Evolutionary conservation across 1,140 invertebrate genomes (phyloP).

Genomic region (Probaryconus sp.): DNA sequence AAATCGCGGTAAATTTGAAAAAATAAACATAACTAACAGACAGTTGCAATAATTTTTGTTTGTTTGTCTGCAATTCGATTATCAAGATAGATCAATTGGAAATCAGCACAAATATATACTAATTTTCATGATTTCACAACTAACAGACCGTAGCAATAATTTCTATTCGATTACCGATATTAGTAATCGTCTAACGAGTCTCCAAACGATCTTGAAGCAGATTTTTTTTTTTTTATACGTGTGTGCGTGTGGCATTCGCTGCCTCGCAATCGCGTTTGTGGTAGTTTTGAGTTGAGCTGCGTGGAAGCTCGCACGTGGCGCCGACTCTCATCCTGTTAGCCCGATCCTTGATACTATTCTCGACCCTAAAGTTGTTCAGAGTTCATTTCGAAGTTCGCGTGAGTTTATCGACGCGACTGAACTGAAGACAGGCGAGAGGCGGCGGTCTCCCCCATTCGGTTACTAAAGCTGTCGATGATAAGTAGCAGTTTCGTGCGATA

Average conservation of each 20-base stretch:
- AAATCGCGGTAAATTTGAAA: too few relatives aligned
- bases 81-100: too few relatives aligned
- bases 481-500: conserved; percentile 56
- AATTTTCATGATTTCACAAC: too few relatives aligned
- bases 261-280: background rate
- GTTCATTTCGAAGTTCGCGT: conserved; percentile 53
- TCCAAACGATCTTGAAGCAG: too few relatives aligned
- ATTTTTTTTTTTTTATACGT: too few relatives aligned
- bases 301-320: conserved; percentile 49
- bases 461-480: conserved; percentile 55
- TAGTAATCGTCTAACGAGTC: too few relatives aligned
- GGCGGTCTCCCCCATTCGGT: conserved; percentile 5
- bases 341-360: conserved; percentile 37
- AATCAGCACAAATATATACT: too few relatives aligned
- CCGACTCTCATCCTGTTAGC: background rate
- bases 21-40: too few relatives aligned
- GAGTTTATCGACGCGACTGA: conserved; percentile 43
- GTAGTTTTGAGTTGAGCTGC: conserved; percentile 41
- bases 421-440: conserved; percentile 25
- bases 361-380: conserved; percentile 38
- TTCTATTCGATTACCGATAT: too few relatives aligned
- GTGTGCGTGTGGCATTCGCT: conserved; percentile 30
- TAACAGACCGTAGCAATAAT: too few relatives aligned
- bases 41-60: too few relatives aligned
- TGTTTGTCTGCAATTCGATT: too few relatives aligned